Conservation (phyloP, 2,797 vertebrate genomes). For the Chlorospingus flavigularis region DNA sequence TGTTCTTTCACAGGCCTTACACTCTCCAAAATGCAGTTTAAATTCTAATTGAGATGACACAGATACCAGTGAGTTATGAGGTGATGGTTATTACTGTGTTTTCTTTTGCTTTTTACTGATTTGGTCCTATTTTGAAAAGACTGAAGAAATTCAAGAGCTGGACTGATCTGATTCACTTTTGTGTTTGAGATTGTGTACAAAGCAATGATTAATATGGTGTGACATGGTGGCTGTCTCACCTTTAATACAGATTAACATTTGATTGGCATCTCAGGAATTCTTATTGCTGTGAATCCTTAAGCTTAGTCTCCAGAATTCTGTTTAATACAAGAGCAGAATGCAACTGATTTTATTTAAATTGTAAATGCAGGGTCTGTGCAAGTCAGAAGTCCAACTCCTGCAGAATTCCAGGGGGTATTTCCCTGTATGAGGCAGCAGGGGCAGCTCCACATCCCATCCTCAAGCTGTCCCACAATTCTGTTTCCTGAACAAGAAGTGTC, state of each 20-base stretch:
- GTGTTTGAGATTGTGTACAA: neutral
- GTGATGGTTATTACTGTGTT: neutral
- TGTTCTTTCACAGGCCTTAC: neutral
- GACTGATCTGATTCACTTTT: neutral
- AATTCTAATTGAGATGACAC: neutral
- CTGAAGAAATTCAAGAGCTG: neutral
- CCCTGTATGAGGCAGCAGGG: neutral
- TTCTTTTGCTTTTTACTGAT: neutral
- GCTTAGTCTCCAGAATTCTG: neutral
- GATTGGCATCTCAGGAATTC: neutral
- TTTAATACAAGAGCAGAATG: neutral
- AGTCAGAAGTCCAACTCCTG: neutral
- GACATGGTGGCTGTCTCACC: neutral
- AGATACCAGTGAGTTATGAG: neutral
- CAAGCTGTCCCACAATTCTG: neutral
- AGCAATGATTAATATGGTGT: neutral
- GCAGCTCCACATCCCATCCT: neutral
- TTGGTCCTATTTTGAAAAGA: neutral
- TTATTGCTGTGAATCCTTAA: neutral
- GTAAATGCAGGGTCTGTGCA: neutral
- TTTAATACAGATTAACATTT: neutral
- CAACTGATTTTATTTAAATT: neutral
- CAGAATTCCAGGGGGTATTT: fast-evolving
- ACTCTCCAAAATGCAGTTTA: neutral
- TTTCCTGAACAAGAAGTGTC: neutral